Evolutionary conservation across 2,113 vertebrate species (phyloP).

Genomic region (Spilogale gracilis): DNA sequence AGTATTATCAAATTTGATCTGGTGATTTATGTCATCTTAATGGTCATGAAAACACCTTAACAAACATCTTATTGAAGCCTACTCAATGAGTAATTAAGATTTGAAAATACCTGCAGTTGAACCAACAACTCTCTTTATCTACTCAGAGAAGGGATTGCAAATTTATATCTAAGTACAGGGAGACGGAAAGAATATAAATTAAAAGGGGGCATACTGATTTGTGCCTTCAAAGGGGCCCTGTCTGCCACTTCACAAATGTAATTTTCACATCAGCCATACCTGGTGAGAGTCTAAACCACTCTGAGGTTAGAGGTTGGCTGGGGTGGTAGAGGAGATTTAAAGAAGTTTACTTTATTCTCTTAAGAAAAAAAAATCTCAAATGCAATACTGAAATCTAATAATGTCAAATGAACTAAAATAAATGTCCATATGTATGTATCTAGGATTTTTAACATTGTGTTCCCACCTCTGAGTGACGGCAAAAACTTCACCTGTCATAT

Average conservation of each 20-base stretch:
- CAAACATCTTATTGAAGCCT: neutral
- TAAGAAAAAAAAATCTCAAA: neutral
- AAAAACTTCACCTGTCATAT: neutral
- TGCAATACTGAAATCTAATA: neutral
- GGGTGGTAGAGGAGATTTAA: neutral
- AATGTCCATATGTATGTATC: rapidly evolving
- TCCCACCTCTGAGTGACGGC: neutral
- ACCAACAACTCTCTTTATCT: neutral
- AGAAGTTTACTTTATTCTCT: neutral
- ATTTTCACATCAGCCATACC: neutral
- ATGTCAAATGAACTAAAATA: neutral
- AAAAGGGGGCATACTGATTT: neutral
- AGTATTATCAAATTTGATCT: neutral
- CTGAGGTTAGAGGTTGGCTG: neutral
- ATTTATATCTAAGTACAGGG: neutral
- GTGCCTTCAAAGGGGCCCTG: neutral
- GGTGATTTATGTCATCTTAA: neutral
- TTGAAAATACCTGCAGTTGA: neutral
- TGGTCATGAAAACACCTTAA: neutral
- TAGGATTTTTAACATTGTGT: neutral
- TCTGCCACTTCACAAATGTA: neutral
- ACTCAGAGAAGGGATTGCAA: neutral
- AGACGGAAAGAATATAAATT: neutral
- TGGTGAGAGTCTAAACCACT: neutral
- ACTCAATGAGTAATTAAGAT: conserved; percentile 4